A percentile compares a stretch with the other conserved stretches of the same genome.
These are phyloP conservation scores for Acropternis orthonyx DNA, from an alignment of 2,797 vertebrate species.

Conservation along the genomic window DNA sequence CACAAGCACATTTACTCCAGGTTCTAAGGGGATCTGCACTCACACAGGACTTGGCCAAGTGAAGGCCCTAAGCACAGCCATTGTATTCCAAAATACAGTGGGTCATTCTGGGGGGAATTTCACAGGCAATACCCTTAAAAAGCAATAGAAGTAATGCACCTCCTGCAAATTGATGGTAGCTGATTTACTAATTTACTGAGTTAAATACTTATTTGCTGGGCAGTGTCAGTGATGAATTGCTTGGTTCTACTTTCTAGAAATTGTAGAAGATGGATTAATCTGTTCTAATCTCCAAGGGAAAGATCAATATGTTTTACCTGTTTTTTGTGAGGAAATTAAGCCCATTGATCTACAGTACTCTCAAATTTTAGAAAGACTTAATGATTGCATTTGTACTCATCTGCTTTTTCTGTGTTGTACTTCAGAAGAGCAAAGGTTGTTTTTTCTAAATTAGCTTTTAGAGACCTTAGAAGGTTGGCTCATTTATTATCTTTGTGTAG, in stretches of 20 bases:
- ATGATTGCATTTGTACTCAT: constrained; percentile 6
- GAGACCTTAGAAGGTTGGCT: not conserved
- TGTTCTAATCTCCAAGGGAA: not conserved
- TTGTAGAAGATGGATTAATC: not conserved
- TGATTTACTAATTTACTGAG: not conserved
- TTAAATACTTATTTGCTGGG: not conserved
- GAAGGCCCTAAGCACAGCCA: no score
- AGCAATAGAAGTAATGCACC: not conserved
- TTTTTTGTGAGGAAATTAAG: not conserved
- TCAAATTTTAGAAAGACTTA: not conserved
- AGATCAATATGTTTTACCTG: not conserved
- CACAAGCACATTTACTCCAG: no score
- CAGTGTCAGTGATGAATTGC: not conserved
- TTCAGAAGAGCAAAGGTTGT: not conserved
- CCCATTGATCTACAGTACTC: not conserved
- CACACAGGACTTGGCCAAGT: no score
- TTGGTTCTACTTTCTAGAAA: not conserved
- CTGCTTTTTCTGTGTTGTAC: not conserved
- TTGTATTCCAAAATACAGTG: not conserved
- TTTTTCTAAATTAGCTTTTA: not conserved
- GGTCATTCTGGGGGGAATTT: not conserved
- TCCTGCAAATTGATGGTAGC: not conserved
- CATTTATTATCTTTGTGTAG: not conserved
- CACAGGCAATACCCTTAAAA: not conserved
- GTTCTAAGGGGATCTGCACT: no score